Conservation (phyloP, 2,113 vertebrate genomes). For the Halcyon senegalensis region DNA sequence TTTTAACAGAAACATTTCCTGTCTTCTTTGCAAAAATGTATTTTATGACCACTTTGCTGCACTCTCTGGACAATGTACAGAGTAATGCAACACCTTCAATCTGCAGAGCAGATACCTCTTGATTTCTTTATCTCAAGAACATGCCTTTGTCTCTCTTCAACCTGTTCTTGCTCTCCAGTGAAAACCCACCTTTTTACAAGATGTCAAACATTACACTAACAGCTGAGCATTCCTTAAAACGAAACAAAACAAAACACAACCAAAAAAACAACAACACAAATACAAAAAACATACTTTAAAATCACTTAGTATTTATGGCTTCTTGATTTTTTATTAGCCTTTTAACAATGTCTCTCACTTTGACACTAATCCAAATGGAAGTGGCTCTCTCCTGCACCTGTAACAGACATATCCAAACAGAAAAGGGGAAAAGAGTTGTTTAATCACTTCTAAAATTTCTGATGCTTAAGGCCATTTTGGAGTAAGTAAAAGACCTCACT, state of each 20-base stretch:
- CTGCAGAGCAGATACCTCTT: constrained; percentile 60
- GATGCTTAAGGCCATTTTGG: constrained; percentile 46
- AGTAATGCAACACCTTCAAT: constrained; percentile 66
- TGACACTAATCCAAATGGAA: constrained; percentile 66
- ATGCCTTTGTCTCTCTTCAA: constrained; percentile 55
- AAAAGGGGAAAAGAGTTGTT: neutral
- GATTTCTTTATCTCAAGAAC: constrained; percentile 54
- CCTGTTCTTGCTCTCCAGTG: constrained; percentile 50
- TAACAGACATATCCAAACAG: constrained; percentile 43
- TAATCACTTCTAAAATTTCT: neutral
- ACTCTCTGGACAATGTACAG: constrained; percentile 38
- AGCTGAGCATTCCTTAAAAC: constrained; percentile 32
- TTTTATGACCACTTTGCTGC: constrained; percentile 70
- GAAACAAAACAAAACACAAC: neutral
- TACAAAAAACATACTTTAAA: constrained; percentile 57
- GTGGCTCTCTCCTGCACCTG: constrained; percentile 37
- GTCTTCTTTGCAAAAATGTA: constrained; percentile 71
- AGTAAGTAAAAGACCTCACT: constrained; percentile 8
- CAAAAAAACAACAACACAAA: neutral
- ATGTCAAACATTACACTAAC: constrained; percentile 68
- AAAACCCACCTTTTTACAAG: constrained; percentile 74
- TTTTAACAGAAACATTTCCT: constrained; percentile 64
- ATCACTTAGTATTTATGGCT: constrained; percentile 74
- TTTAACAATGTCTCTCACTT: constrained; percentile 74
- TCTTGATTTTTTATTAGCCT: constrained; percentile 74